A percentile compares a stretch with the other conserved stretches of the same genome.
phyloP scores from a whole-genome alignment of 2,797 vertebrate genomes.

The Hemitrygon akajei region DNA sequence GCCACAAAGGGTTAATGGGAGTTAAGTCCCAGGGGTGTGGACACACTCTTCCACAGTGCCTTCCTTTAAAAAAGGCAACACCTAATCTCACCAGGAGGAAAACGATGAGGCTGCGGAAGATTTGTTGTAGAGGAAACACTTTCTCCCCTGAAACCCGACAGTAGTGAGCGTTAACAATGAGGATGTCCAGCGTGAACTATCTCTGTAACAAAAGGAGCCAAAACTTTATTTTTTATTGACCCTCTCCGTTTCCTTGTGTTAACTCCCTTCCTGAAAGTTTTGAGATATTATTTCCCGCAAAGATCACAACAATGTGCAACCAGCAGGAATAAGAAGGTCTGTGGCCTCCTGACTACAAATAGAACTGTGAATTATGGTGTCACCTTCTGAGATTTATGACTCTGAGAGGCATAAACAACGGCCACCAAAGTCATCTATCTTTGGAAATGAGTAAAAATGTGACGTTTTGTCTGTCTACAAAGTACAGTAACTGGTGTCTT shows the following conservation, averaged over 20 bases:
- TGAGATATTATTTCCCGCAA: conserved; percentile 52
- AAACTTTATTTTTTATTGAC: conserved; percentile 54
- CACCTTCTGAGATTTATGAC: conserved; percentile 57
- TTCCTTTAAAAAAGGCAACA: conserved; percentile 60
- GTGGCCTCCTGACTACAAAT: conserved; percentile 59
- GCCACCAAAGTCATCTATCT: conserved; percentile 43
- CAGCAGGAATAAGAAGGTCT: conserved; percentile 54
- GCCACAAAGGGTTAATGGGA: background rate
- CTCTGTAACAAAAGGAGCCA: conserved; percentile 25
- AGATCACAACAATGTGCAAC: conserved; percentile 53
- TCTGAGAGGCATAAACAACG: conserved; percentile 42
- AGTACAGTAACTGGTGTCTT: background rate
- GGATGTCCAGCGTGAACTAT: conserved; percentile 59
- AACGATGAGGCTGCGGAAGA: conserved; percentile 54
- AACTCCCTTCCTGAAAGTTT: conserved; percentile 75
- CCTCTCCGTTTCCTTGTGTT: conserved; percentile 55
- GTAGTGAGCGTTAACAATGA: conserved; percentile 71
- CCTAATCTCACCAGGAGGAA: conserved; percentile 51
- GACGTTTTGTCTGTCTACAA: conserved; percentile 17
- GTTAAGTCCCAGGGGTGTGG: background rate
- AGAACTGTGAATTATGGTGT: conserved; percentile 62
- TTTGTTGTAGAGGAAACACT: conserved; percentile 76
- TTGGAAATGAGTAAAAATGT: conserved; percentile 24
- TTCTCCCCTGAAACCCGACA: conserved; percentile 48
- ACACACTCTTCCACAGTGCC: conserved; percentile 39